Conservation (phyloP, 2,113 vertebrate species). For the Notothenia rossii region DNA sequence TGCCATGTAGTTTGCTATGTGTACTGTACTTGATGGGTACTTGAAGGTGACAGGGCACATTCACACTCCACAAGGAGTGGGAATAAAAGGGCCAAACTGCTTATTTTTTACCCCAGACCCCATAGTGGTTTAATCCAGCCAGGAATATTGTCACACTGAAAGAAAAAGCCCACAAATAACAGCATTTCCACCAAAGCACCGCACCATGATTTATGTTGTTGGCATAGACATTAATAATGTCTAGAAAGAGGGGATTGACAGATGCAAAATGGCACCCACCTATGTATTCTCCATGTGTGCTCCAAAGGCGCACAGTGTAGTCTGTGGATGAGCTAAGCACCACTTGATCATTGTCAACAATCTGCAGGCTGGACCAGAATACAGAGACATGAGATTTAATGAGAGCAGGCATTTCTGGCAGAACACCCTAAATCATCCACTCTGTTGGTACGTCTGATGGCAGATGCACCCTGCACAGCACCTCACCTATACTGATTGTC, state of each 20-base stretch:
- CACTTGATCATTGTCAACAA: slow-evolving; percentile 80
- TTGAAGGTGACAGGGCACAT: slow-evolving; percentile 26
- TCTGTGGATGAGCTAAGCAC: slow-evolving; percentile 82
- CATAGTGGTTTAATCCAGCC: slow-evolving; percentile 8
- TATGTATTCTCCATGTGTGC: slow-evolving; percentile 72
- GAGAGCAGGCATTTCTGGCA: slow-evolving; percentile 40
- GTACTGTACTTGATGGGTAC: slow-evolving; percentile 2
- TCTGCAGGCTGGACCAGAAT: slow-evolving; percentile 77
- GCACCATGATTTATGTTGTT: slow-evolving; percentile 39
- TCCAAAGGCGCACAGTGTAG: slow-evolving; percentile 81
- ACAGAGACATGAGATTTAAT: slow-evolving; percentile 52
- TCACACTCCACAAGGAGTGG: slow-evolving; percentile 4
- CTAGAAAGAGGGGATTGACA: slow-evolving; percentile 25
- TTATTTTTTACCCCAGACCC: background rate
- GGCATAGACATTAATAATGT: slow-evolving; percentile 38
- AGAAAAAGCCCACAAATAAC: slow-evolving; percentile 22
- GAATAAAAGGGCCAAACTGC: background rate
- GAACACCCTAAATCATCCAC: slow-evolving; percentile 56
- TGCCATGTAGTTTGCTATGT: slow-evolving; percentile 19
- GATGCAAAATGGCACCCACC: slow-evolving; percentile 66
- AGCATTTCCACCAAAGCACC: slow-evolving; percentile 5
- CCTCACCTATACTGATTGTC: slow-evolving; percentile 43
- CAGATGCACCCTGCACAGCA: slow-evolving; percentile 30
- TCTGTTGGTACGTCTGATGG: slow-evolving; percentile 31
- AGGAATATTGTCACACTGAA: background rate